A percentile compares a stretch with the other conserved stretches of the same genome.
Evolutionary conservation across 2,888 invertebrate genomes (phyloP).

Genomic region (Harmothoe impar): DNA sequence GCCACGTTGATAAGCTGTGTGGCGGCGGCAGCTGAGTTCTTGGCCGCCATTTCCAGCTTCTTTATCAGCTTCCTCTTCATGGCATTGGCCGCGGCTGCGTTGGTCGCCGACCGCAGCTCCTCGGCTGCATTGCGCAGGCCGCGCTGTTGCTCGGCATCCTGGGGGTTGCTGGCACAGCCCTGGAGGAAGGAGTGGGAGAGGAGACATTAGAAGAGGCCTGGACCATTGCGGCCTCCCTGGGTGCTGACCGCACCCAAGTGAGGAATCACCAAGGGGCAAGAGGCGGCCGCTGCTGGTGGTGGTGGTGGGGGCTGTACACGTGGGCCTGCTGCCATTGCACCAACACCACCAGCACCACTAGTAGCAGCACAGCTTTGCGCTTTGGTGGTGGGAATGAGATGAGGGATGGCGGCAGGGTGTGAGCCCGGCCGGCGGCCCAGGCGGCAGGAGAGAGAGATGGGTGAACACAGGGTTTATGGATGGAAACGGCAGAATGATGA

Average conservation of each 20-base stretch:
- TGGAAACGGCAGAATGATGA: constrained; percentile 50
- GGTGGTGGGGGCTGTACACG: background rate
- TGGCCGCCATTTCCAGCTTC: constrained; percentile 88
- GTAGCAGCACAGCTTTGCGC: background rate
- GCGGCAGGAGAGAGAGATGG: constrained; percentile 24
- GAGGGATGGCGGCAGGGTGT: constrained; percentile 24
- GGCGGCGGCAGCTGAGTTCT: constrained; percentile 93
- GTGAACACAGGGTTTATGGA: constrained; percentile 51
- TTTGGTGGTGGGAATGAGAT: constrained; percentile 4
- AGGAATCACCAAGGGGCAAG: background rate
- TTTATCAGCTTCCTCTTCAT: constrained; percentile 89
- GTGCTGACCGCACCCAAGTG: background rate
- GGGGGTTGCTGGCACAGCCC: constrained; percentile 93
- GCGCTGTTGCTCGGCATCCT: constrained; percentile 92
- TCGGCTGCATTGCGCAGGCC: constrained; percentile 94
- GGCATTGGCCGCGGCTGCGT: constrained; percentile 93
- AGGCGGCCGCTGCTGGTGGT: background rate
- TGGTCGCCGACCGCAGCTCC: constrained; percentile 93
- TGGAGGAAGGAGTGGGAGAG: constrained; percentile 71
- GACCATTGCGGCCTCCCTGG: background rate
- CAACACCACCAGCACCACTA: too few species aligned
- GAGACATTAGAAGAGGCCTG: background rate
- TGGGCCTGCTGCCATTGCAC: too few species aligned
- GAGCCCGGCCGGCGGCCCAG: background rate
- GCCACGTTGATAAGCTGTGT: constrained; percentile 95